Evolutionary conservation across 2,113 vertebrate genomes (phyloP).

Genomic region (Osmerus mordax): DNA sequence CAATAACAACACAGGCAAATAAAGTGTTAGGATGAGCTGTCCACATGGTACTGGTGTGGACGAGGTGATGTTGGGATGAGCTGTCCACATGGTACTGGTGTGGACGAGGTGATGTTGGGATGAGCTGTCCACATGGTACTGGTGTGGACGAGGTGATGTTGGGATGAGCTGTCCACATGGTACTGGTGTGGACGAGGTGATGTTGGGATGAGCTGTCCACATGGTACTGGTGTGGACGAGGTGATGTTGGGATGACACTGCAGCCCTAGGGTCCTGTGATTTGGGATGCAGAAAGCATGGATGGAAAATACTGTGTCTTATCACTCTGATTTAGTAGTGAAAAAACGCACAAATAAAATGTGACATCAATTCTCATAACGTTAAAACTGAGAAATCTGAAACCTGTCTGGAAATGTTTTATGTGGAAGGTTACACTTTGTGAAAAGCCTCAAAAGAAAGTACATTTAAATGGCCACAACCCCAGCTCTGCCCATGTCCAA

Average conservation of each 20-base stretch:
- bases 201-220: constrained; percentile 14
- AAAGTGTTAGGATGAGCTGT: constrained; percentile 10
- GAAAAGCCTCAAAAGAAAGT: too few species aligned
- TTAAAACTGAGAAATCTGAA: too few species aligned
- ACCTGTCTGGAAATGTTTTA: too few species aligned
- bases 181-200: background rate
- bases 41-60: constrained; percentile 7
- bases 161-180: constrained; percentile 14
- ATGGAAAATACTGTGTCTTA: too few species aligned
- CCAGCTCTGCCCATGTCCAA: too few species aligned
- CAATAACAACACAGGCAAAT: constrained; percentile 21
- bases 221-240: constrained; percentile 5
- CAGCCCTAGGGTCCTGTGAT: background rate
- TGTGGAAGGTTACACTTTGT: too few species aligned
- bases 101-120: background rate
- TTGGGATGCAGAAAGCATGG: too few species aligned
- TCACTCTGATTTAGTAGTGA: too few species aligned
- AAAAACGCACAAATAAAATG: too few species aligned
- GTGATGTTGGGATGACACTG: constrained; percentile 10
- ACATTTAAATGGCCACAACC: too few species aligned
- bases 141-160: background rate
- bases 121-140: constrained; percentile 19
- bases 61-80: constrained; percentile 10
- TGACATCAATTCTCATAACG: too few species aligned
- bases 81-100: background rate